Evolutionary conservation across 2,797 vertebrate species (phyloP), one percentile per base, ranked within the genome.

Genomic region (Microcaecilia unicolor): DNA sequence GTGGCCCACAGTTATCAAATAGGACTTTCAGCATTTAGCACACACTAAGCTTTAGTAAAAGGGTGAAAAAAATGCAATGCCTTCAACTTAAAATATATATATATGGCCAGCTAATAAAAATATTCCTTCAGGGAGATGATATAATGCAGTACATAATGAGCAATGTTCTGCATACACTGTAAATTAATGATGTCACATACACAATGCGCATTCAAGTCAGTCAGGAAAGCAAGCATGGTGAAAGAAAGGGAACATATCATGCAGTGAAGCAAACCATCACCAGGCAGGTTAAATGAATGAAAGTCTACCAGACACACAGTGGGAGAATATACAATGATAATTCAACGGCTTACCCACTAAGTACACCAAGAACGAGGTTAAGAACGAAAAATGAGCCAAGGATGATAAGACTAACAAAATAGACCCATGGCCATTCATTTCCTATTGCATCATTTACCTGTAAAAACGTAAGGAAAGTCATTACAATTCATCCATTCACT

Each of bases 391-490:
- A 97, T 80, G 92, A 97, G 78, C 94, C 94, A 76, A 97, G 85
- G 80, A 97, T 97, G 79, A 98, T 95, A 75, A 96, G 86, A 91
- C 89, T 97, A 90, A 98, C 92, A 89, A 98, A 97, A 91, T 97
- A 97, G 82, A 93, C 87, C 88, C 86, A 92, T 17, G 93, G 93
- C 39, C 89, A 93, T 76, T 90, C 91, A 76, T 76, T 89, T 86
- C 94, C 93, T 56, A 96, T 90, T 67, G 93, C 90, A 58, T 98
- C 92, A 64, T 98, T 97, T 76, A 97, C 88, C 93, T 98, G 86
- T 67, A 81, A 85, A 72, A 80, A 87, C 18, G 81, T 57, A 81
- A 79, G 74, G 72, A 77, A 64, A 84, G 55, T 62, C 42, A 52
- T 86, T 78, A 86, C 56, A 64, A 58, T 72, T 76, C 60, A 75